These are phyloP conservation scores for Ooceraea biroi DNA, from an alignment of 1,140 invertebrate genomes.

Conservation along the genomic window DNA sequence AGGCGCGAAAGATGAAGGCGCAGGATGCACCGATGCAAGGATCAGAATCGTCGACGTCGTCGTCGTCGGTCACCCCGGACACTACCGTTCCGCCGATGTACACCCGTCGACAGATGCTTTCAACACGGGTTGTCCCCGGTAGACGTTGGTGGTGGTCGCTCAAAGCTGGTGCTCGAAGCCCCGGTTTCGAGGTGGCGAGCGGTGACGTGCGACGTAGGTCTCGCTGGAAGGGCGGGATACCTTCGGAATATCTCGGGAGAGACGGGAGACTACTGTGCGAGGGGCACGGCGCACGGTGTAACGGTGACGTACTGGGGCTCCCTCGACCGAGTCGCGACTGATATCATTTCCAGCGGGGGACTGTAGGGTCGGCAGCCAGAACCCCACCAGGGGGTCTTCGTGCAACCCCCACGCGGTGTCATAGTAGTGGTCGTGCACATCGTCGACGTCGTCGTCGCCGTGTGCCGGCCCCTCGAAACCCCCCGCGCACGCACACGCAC, in stretches of 20 bases:
- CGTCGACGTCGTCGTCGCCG: constrained; percentile 40
- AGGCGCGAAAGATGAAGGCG: too few relatives aligned
- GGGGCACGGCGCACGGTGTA: constrained; percentile 73
- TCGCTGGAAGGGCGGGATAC: constrained; percentile 39
- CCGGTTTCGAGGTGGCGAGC: neutral
- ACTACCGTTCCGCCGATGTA: too few relatives aligned
- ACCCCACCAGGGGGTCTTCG: constrained; percentile 78
- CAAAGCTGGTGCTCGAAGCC: neutral
- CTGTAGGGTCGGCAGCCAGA: constrained; percentile 78
- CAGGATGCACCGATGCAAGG: too few relatives aligned
- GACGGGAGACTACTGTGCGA: constrained; percentile 51
- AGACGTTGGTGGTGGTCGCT: neutral
- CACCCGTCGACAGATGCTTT: neutral
- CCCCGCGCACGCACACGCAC: constrained; percentile 63
- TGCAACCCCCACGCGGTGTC: constrained; percentile 77
- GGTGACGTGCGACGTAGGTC: constrained; percentile 15
- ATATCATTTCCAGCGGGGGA: constrained; percentile 84
- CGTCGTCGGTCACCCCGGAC: neutral
- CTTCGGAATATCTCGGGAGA: constrained; percentile 7
- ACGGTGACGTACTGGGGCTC: constrained; percentile 76
- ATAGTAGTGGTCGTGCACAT: constrained; percentile 60
- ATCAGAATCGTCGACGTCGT: too few relatives aligned
- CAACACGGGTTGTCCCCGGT: neutral
- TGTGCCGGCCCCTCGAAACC: constrained; percentile 71
- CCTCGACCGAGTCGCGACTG: constrained; percentile 83